Percentiles rank a stretch among this genome's conserved stretches.
phyloP scores from a whole-genome alignment of 2,797 vertebrate genomes.

The Acipenser ruthenus region DNA sequence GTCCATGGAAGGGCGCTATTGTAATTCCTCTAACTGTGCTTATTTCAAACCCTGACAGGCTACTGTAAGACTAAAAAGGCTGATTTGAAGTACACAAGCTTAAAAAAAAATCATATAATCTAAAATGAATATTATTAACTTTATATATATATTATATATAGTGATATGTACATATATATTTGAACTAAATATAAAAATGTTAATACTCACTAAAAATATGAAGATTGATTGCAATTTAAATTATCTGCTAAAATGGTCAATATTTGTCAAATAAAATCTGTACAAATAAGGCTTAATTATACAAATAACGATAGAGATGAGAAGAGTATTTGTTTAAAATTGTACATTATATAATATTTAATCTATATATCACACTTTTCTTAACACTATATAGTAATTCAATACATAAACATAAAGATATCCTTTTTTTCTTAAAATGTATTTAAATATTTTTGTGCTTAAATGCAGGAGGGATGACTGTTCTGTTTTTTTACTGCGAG shows the following conservation, averaged over 20 bases:
- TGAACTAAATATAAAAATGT: conserved; percentile 65
- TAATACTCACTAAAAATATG: conserved; percentile 37
- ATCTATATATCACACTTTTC: conserved; percentile 52
- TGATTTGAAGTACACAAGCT: no score
- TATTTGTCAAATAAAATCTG: conserved; percentile 57
- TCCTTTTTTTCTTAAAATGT: conserved; percentile 32
- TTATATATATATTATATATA: conserved; percentile 44
- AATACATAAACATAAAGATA: conserved; percentile 57
- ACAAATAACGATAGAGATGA: conserved; percentile 61
- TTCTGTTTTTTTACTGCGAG: conserved; percentile 24
- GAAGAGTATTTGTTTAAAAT: conserved; percentile 33
- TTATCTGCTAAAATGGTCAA: conserved; percentile 59
- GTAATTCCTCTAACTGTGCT: no score
- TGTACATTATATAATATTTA: conserved; percentile 52
- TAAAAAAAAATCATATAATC: conserved; percentile 28
- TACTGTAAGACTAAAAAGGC: no score
- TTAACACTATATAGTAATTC: conserved; percentile 53
- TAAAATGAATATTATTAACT: conserved; percentile 34
- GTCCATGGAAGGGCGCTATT: no score
- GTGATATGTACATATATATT: conserved; percentile 59
- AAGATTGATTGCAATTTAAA: conserved; percentile 59
- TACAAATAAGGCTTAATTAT: conserved; percentile 61
- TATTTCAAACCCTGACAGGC: no score
- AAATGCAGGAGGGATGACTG: conserved; percentile 44
- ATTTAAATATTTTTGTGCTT: conserved; percentile 35